Conservation (phyloP, 1,140 invertebrate genomes). For the Orchestia grillus region DNA sequence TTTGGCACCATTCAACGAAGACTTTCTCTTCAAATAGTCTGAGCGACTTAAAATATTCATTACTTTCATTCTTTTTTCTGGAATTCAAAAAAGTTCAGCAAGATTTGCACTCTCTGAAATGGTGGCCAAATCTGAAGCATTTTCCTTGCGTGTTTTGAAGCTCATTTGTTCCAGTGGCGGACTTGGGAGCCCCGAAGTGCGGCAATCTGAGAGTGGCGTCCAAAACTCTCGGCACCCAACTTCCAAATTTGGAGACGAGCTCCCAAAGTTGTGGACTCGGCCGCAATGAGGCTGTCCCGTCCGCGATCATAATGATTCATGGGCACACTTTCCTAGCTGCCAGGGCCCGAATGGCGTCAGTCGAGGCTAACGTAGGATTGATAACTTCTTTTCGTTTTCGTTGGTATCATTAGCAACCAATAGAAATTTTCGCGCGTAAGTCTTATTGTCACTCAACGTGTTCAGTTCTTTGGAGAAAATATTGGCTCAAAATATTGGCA, state of each 20-base stretch:
- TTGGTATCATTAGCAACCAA: background rate
- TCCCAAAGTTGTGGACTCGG: background rate
- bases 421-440: background rate
- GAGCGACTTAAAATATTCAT: background rate
- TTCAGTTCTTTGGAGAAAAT: too few relatives aligned
- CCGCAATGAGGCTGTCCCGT: background rate
- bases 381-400: background rate
- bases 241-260: background rate
- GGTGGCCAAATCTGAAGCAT: background rate
- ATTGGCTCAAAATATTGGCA: too few relatives aligned
- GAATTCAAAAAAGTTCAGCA: background rate
- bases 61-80: background rate
- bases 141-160: background rate
- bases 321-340: background rate
- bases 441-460: background rate
- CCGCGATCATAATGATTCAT: background rate
- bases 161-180: background rate
- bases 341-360: background rate
- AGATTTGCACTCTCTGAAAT: background rate
- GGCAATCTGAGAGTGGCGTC: background rate
- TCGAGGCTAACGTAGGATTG: background rate
- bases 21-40: background rate
- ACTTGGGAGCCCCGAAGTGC: background rate
- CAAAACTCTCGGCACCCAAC: background rate
- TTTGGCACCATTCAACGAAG: background rate